Percentiles rank a stretch among this genome's conserved stretches.
These are phyloP conservation scores for Minunthozetes semirufus DNA, from an alignment of 2,888 invertebrate genomes.

Conservation along the genomic window DNA sequence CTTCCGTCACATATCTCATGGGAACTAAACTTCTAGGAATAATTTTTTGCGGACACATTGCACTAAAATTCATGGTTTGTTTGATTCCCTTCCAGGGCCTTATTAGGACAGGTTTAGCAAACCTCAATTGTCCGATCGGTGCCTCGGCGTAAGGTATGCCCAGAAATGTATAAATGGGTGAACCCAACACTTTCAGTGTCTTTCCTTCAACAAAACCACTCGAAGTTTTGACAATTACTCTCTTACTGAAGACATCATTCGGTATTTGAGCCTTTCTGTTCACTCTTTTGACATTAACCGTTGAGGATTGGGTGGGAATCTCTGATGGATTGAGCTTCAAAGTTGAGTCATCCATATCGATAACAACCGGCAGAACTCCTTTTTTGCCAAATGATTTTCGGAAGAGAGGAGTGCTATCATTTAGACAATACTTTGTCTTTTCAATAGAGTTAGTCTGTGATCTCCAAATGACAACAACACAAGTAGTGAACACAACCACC, in stretches of 20 bases:
- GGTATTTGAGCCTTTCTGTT: background rate
- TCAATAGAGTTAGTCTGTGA: background rate
- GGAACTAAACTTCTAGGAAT: no score
- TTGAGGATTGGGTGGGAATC: background rate
- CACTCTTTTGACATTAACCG: background rate
- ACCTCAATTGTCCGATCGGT: constrained; percentile 25
- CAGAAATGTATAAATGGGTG: constrained; percentile 2
- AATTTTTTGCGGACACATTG: background rate
- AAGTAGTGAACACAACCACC: background rate
- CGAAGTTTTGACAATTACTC: background rate
- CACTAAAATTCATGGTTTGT: background rate
- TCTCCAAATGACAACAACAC: constrained; percentile 12
- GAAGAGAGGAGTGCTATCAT: background rate
- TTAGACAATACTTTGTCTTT: background rate
- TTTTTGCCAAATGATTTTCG: background rate
- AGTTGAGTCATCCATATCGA: background rate
- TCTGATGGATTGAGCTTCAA: background rate
- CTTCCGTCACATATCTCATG: no score
- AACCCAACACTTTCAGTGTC: background rate
- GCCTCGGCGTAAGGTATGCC: constrained; percentile 31
- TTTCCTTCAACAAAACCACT: constrained; percentile 7
- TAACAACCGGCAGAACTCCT: background rate
- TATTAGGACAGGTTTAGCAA: background rate
- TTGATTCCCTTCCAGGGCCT: background rate
- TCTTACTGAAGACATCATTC: background rate